phyloP scores from a whole-genome alignment of 2,888 invertebrate species.

The Tanypteryx hageni region DNA sequence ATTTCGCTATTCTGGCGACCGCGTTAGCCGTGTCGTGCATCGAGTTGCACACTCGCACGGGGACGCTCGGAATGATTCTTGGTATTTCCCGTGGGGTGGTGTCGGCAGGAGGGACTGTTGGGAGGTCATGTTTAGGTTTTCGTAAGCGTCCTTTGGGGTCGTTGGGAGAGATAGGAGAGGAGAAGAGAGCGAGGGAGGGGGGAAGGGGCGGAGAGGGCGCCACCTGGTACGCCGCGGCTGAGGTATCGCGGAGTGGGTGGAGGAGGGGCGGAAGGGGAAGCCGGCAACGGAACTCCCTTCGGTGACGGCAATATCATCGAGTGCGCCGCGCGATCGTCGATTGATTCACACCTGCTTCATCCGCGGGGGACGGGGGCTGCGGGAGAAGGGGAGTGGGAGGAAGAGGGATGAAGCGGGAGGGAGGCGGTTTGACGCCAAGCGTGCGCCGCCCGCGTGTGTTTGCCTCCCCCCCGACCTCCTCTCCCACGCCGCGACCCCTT shows the following conservation, averaged over 20 bases:
- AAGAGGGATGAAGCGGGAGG: slow-evolving; percentile 43
- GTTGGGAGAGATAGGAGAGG: not conserved
- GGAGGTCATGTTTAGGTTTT: slow-evolving; percentile 42
- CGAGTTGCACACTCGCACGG: not conserved
- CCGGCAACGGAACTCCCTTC: slow-evolving; percentile 8
- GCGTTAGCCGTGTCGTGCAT: no score
- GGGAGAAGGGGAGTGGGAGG: slow-evolving; percentile 58
- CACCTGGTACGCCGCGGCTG: no score
- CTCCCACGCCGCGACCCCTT: slow-evolving; percentile 67
- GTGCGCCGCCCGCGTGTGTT: slow-evolving; percentile 65
- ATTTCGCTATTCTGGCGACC: no score
- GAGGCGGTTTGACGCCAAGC: slow-evolving; percentile 39
- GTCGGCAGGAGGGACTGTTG: not conserved
- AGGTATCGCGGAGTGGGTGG: not conserved
- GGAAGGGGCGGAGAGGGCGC: not conserved
- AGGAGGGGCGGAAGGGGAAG: not conserved
- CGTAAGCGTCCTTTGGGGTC: not conserved
- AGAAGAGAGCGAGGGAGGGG: not conserved
- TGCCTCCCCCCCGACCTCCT: slow-evolving; percentile 67
- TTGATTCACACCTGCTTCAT: slow-evolving; percentile 63
- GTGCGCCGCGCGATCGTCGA: slow-evolving; percentile 53
- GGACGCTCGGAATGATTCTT: slow-evolving; percentile 15
- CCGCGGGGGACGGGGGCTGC: slow-evolving; percentile 55
- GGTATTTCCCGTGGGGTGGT: not conserved
- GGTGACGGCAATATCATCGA: slow-evolving; percentile 64